phyloP scores from a whole-genome alignment of 1,140 invertebrate species.

The Brachionus asplanchnoidis region DNA sequence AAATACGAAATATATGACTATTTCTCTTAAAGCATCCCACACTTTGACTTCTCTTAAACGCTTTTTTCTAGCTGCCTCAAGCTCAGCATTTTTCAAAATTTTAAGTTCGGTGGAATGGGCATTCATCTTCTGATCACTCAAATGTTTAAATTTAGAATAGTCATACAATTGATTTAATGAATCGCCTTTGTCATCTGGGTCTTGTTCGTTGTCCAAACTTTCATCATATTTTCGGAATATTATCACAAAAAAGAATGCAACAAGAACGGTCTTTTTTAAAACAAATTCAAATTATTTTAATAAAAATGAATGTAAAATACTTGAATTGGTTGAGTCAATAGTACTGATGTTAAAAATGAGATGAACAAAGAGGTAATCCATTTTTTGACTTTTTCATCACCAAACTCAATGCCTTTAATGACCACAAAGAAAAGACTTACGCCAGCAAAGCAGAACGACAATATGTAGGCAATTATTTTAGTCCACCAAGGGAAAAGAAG shows the following conservation, averaged over 20 bases:
- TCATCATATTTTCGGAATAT: constrained; percentile 58
- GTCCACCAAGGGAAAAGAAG: constrained; percentile 46
- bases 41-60: constrained; percentile 59
- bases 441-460: background rate
- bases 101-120: constrained; percentile 49
- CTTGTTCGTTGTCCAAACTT: constrained; percentile 57
- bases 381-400: constrained; percentile 35
- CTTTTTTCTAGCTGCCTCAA: constrained; percentile 54
- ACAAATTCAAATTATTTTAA: background rate
- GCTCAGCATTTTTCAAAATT: constrained; percentile 52
- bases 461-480: constrained; percentile 23
- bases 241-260: constrained; percentile 59
- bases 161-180: constrained; percentile 44
- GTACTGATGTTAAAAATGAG: constrained; percentile 10
- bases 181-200: constrained; percentile 57
- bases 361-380: constrained; percentile 16
- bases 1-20: constrained; percentile 58
- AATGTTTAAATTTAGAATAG: constrained; percentile 50
- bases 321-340: constrained; percentile 31
- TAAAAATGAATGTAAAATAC: background rate
- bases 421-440: background rate
- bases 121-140: constrained; percentile 40
- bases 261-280: constrained; percentile 51
- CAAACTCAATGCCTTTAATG: constrained; percentile 28
- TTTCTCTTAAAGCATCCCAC: constrained; percentile 57